A percentile compares a stretch with the other conserved stretches of the same genome.
phyloP scores from a whole-genome alignment of 2,113 vertebrate species.

The Phodopus roborovskii region DNA sequence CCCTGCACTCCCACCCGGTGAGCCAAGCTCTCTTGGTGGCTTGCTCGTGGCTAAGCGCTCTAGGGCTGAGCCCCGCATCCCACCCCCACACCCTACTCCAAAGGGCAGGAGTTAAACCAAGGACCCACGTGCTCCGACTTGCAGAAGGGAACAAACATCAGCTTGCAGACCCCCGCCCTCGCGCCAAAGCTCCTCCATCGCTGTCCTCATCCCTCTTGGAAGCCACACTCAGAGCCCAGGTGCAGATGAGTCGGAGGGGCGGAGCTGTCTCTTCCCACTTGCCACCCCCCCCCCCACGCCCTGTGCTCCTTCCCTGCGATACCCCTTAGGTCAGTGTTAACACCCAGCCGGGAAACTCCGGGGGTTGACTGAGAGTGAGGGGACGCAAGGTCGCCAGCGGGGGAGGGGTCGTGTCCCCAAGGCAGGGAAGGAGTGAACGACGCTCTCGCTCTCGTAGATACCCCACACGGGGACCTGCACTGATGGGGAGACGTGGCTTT shows the following conservation, averaged over 20 bases:
- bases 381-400: not conserved
- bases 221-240: not conserved
- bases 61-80: not conserved
- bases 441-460: not conserved
- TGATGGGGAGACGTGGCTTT: not conserved
- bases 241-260: not conserved
- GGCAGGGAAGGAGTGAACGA: not conserved
- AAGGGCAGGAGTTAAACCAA: constrained; percentile 65
- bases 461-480: not conserved
- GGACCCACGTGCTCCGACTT: constrained; percentile 50
- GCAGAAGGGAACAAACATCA: not conserved
- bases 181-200: not conserved
- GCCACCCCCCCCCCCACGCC: not conserved
- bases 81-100: not conserved
- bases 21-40: not conserved
- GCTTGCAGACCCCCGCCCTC: not conserved
- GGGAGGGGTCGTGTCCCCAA: constrained; percentile 58
- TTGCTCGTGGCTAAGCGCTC: not conserved
- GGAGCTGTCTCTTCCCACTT: not conserved
- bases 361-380: constrained; percentile 28
- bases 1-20: constrained; percentile 69
- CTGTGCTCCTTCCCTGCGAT: not conserved
- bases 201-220: not conserved
- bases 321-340: not conserved
- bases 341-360: constrained; percentile 45